phyloP scores from a whole-genome alignment of 2,797 vertebrate species.

The Lophotriccus pileatus region DNA sequence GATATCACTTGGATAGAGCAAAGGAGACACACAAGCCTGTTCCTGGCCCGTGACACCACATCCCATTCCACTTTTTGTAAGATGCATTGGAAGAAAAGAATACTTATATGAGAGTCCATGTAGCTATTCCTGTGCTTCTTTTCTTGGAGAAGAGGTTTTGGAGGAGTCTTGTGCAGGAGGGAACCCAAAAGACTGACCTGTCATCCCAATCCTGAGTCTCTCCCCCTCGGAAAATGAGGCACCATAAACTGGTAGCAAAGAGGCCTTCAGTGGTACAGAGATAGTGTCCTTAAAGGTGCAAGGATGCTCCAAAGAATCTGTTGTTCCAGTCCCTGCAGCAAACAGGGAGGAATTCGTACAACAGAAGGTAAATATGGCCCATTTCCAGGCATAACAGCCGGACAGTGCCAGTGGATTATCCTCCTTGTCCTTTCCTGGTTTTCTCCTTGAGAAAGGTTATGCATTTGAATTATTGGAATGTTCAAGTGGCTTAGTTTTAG shows the following conservation, averaged over 20 bases:
- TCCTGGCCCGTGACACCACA: not conserved
- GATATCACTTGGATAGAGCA: rapidly evolving
- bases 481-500: not conserved
- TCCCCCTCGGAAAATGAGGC: not conserved
- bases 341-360: not conserved
- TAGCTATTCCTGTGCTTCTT: not conserved
- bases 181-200: not conserved
- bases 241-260: rapidly evolving
- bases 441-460: not conserved
- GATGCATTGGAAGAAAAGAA: not conserved
- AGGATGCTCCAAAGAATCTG: not conserved
- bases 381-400: not conserved
- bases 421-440: not conserved
- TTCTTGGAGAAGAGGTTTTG: not conserved
- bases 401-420: not conserved
- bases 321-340: not conserved
- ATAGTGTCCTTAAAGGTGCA: not conserved
- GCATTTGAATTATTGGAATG: rapidly evolving
- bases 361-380: not conserved
- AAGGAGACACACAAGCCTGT: not conserved
- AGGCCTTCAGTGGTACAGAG: not conserved
- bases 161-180: not conserved
- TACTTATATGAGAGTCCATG: not conserved
- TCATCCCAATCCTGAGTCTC: rapidly evolving
- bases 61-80: not conserved